Evolutionary conservation across 1,140 invertebrate genomes (phyloP).

Genomic region (Samia ricini): DNA sequence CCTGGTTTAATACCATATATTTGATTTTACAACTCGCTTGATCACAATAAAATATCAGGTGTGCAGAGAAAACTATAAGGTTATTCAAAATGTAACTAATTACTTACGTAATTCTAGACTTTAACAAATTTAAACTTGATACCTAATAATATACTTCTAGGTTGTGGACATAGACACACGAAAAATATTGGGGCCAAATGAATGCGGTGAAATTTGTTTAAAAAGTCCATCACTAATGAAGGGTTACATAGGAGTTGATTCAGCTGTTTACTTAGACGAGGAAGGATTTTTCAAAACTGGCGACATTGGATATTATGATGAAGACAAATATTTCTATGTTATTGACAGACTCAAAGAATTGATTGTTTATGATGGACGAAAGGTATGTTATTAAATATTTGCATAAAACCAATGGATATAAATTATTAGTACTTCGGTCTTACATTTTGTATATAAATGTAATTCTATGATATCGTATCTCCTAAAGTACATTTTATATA

Average conservation of each 20-base stretch:
- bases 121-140: not conserved
- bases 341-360: slow-evolving; percentile 89
- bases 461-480: too few relatives aligned
- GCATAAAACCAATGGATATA: too few relatives aligned
- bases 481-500: too few relatives aligned
- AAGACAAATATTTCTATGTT: slow-evolving; percentile 83
- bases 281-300: slow-evolving; percentile 90
- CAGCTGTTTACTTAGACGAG: slow-evolving; percentile 82
- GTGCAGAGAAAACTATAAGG: too few relatives aligned
- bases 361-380: slow-evolving; percentile 86
- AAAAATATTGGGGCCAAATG: slow-evolving; percentile 75
- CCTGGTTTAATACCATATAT: too few relatives aligned
- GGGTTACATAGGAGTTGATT: slow-evolving; percentile 81
- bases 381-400: slow-evolving; percentile 25
- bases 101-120: too few relatives aligned
- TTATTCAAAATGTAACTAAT: too few relatives aligned
- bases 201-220: slow-evolving; percentile 81
- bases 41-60: too few relatives aligned
- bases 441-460: too few relatives aligned
- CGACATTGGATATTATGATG: slow-evolving; percentile 86
- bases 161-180: slow-evolving; percentile 78
- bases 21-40: too few relatives aligned
- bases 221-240: slow-evolving; percentile 81
- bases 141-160: slow-evolving; percentile 44
- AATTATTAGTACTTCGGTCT: too few relatives aligned